A percentile compares a stretch with the other conserved stretches of the same genome.
Conservation (phyloP, 2,888 invertebrate species). For the Aleiodes alternator region DNA sequence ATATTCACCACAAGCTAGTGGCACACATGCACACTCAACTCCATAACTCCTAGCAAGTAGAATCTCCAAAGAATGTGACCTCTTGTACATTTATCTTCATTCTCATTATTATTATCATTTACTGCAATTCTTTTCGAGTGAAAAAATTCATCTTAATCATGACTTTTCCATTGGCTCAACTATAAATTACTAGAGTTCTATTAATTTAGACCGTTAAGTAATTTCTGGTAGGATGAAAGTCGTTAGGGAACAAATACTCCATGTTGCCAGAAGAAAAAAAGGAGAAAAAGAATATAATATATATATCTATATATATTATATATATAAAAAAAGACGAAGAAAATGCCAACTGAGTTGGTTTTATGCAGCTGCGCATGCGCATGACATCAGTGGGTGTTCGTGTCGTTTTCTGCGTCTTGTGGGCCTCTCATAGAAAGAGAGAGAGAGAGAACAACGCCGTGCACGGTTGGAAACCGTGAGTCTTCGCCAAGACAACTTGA, state of each 20-base stretch:
- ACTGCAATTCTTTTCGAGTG: background rate
- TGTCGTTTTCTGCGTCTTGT: slow-evolving; percentile 47
- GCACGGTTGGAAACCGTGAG: slow-evolving; percentile 19
- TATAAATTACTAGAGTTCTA: slow-evolving; percentile 16
- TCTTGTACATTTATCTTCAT: too few relatives aligned
- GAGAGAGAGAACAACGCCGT: slow-evolving; percentile 28
- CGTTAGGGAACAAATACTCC: slow-evolving; percentile 12
- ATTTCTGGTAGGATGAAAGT: slow-evolving; percentile 21
- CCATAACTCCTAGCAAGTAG: too few relatives aligned
- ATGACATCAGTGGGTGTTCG: slow-evolving; percentile 52
- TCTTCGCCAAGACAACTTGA: slow-evolving; percentile 44
- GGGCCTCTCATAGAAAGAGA: slow-evolving; percentile 35
- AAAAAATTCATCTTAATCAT: slow-evolving; percentile 2
- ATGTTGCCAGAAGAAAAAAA: background rate
- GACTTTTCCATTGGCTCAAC: background rate
- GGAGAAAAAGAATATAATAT: too few relatives aligned
- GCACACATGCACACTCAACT: background rate
- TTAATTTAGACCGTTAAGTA: slow-evolving; percentile 22
- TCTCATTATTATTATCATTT: too few relatives aligned
- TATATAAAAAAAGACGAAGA: background rate
- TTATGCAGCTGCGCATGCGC: slow-evolving; percentile 53
- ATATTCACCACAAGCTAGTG: background rate
- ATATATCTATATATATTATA: too few relatives aligned
- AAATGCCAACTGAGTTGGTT: background rate
- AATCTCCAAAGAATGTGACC: too few relatives aligned